Evolutionary conservation across 2,888 invertebrate species (phyloP).

Genomic region (Pycnomerus fuliginosus): DNA sequence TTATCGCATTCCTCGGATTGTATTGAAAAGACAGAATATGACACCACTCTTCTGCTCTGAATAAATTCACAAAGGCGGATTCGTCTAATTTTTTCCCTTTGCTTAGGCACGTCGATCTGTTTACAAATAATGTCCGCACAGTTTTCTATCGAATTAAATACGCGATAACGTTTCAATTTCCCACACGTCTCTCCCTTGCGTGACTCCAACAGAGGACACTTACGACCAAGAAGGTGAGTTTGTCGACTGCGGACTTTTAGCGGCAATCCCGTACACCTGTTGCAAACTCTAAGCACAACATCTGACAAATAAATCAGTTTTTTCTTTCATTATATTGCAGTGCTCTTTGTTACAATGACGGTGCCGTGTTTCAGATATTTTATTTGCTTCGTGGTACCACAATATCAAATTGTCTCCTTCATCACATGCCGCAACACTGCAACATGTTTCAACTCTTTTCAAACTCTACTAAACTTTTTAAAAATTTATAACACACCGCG

Average conservation of each 20-base stretch:
- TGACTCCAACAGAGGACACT: constrained; percentile 14
- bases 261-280: constrained; percentile 43
- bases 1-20: constrained; percentile 44
- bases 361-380: constrained; percentile 19
- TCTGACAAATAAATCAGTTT: constrained; percentile 45
- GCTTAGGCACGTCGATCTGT: constrained; percentile 3
- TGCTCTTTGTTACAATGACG: constrained; percentile 28
- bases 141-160: constrained; percentile 4
- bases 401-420: constrained; percentile 11
- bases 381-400: constrained; percentile 19
- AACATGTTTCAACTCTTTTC: no score
- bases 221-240: constrained; percentile 22
- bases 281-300: constrained; percentile 43
- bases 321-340: constrained; percentile 42
- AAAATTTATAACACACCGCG: no score
- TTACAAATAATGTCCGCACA: constrained; percentile 7
- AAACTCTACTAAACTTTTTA: no score
- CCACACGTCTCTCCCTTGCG: constrained; percentile 12
- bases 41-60: constrained; percentile 29
- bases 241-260: constrained; percentile 36
- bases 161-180: constrained; percentile 3
- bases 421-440: background rate
- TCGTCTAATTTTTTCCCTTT: constrained; percentile 7
- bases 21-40: constrained; percentile 41
- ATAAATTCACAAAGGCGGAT: constrained; percentile 14